Base-by-base conservation (phyloP, 2,888 invertebrate species). In the Leptinotarsa rubiginosa region DNA sequence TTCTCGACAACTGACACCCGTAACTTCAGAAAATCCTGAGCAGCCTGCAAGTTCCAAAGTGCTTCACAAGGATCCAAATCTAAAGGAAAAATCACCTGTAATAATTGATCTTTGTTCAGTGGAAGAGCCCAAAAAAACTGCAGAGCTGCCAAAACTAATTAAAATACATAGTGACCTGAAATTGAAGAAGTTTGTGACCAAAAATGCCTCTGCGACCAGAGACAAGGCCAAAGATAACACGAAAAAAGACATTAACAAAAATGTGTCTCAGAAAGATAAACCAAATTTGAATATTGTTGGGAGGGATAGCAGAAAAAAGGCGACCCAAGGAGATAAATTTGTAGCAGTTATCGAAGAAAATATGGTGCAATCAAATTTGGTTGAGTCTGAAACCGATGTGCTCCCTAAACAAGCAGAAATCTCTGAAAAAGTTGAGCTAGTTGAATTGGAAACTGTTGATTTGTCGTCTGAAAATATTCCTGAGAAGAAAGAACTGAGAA, bases 81-180 rank as follows among this genome's bases (percentile, higher is more conserved):
- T 41, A 41, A 41, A 41, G 12, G 41, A 41, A 41, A 31, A 41
- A 62, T 16, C 41, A 50, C 18, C 59, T 7, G 67, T 68, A 62
- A 68, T 49, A 16, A 59, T 67, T 15, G 67, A 65, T 10, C 50
- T 72, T 18, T 41, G 31, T n/a, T 31, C 62, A 2, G 5, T 22
- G 13, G 31, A 62, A 41, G 31, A 41, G 10, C 7, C 16, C 2
- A 41, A 62, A 62, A 62, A 31, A 41, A 16, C 41, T 41, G 25
- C n/a, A 3, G 62, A 62, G 5, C 7, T 62, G n/a, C 31, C 7
- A 13, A 62, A 62, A n/a, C 16, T 15, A 62, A 62, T 62, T 13
- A 62, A 2, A 62, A 18, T 62, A 41, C 62, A 62, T 25, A 62
- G 62, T 41, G 62, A 62, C n/a, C 31, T 41, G 31, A 62, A 41